Percentiles rank a stretch among this genome's conserved stretches.
Conservation (phyloP, 1,140 invertebrate genomes). For the Diorhabda carinulata region DNA sequence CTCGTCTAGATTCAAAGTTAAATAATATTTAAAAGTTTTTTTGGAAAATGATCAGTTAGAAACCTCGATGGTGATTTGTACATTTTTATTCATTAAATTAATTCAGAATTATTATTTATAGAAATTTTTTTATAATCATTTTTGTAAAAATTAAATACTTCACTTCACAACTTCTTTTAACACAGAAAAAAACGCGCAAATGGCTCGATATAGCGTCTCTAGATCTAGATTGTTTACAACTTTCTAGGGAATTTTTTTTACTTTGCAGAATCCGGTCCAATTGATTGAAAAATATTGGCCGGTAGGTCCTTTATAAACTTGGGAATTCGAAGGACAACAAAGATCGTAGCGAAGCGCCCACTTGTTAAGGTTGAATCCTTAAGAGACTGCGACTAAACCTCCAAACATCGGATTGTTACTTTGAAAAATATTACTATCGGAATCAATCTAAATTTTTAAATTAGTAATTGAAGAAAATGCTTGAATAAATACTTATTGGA, state of each 20-base stretch:
- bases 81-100: too few relatives aligned
- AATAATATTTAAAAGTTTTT: too few relatives aligned
- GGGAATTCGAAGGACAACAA: conserved; percentile 11
- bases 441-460: too few relatives aligned
- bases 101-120: too few relatives aligned
- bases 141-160: too few relatives aligned
- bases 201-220: background rate
- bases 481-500: too few relatives aligned
- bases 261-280: background rate
- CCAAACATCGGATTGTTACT: background rate
- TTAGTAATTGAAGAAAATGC: too few relatives aligned
- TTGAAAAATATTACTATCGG: too few relatives aligned
- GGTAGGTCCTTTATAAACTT: background rate
- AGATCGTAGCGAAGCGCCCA: background rate
- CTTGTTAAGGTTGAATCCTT: background rate
- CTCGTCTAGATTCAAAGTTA: too few relatives aligned
- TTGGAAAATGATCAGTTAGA: too few relatives aligned
- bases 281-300: conserved; percentile 8
- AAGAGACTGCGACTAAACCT: background rate
- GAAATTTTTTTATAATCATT: too few relatives aligned
- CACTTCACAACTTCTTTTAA: background rate
- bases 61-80: too few relatives aligned
- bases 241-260: background rate
- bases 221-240: background rate
- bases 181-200: background rate